Evolutionary conservation across 2,113 vertebrate species (phyloP).

Genomic region (Phaethornis superciliosus): DNA sequence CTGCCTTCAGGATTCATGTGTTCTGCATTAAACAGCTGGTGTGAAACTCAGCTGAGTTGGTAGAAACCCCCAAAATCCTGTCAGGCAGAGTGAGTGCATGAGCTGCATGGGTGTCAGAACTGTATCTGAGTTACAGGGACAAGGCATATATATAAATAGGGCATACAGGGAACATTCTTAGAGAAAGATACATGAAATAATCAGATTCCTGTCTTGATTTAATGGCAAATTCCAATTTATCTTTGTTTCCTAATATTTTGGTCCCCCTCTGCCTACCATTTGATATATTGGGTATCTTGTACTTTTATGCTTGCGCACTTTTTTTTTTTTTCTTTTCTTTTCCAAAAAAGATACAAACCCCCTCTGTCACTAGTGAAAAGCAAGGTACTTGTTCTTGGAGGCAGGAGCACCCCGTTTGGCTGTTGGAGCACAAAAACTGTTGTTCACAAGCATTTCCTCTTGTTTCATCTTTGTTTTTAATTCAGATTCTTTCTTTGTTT

Average conservation of each 20-base stretch:
- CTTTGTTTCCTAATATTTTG: neutral
- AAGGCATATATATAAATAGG: neutral
- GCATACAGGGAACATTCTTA: neutral
- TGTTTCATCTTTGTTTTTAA: accelerated
- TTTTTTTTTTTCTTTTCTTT: neutral
- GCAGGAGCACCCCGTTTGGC: neutral
- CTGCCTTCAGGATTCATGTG: neutral
- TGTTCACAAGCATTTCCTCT: neutral
- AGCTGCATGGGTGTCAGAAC: neutral
- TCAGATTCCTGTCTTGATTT: neutral
- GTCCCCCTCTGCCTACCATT: accelerated
- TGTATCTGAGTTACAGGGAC: neutral
- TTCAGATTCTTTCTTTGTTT: neutral
- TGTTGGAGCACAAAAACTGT: neutral
- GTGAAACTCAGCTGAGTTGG: neutral
- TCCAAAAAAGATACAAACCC: neutral
- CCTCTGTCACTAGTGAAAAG: neutral
- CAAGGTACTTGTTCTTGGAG: neutral
- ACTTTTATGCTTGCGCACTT: neutral
- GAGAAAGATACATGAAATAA: neutral
- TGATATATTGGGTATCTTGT: neutral
- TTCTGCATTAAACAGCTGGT: neutral
- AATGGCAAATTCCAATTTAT: neutral
- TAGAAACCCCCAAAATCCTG: neutral
- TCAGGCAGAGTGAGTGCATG: neutral